phyloP scores from a whole-genome alignment of 2,888 invertebrate species.

The Epiperipatus broadwayi region DNA sequence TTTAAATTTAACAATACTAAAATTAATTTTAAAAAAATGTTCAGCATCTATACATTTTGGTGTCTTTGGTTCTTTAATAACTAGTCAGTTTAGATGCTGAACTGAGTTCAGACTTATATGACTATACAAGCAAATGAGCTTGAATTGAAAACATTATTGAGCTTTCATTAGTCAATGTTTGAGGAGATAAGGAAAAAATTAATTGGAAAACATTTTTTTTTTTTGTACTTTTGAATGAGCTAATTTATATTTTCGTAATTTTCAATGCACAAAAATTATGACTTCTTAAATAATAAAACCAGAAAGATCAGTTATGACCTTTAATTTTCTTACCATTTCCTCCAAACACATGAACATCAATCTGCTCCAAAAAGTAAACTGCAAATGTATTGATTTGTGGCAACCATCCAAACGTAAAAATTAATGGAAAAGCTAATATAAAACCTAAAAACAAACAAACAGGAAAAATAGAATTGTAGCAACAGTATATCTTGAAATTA shows the following conservation, averaged over 20 bases:
- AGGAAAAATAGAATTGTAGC: conserved; percentile 10
- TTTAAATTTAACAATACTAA: too few relatives aligned
- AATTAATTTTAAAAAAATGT: too few relatives aligned
- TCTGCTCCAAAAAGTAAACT: conserved; percentile 87
- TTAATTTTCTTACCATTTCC: conserved; percentile 48
- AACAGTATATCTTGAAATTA: neutral
- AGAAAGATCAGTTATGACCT: conserved; percentile 6
- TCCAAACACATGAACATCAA: conserved; percentile 40
- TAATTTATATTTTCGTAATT: too few relatives aligned
- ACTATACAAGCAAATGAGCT: too few relatives aligned
- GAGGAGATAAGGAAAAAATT: too few relatives aligned
- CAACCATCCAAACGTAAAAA: conserved; percentile 84
- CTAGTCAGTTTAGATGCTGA: too few relatives aligned
- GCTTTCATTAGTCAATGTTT: too few relatives aligned
- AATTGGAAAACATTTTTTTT: neutral
- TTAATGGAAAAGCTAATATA: conserved; percentile 70
- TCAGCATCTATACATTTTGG: too few relatives aligned
- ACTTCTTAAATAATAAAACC: neutral
- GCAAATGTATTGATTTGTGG: conserved; percentile 89
- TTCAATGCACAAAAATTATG: neutral
- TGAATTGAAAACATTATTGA: too few relatives aligned
- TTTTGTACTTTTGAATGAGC: too few relatives aligned
- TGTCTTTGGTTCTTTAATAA: too few relatives aligned
- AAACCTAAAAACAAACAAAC: conserved; percentile 35
- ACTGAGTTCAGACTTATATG: too few relatives aligned